Evolutionary conservation across 2,888 invertebrate genomes (phyloP), one percentile per base, ranked within the genome.

Genomic region (Bellardia pandia): DNA sequence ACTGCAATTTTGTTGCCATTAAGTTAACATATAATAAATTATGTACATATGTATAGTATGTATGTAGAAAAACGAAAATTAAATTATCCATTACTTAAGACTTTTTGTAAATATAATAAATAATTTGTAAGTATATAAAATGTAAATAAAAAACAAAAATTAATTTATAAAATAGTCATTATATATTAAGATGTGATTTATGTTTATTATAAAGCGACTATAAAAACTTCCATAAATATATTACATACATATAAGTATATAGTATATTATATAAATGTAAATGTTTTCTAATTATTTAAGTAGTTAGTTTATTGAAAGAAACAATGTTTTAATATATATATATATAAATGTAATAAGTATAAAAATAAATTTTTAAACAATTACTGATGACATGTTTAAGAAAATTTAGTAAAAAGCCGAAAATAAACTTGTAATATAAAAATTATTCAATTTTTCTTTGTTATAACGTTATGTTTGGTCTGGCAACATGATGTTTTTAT

Each of bases 1-100:
- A 81, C 33, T 75, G 68, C 66, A 79, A 83, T 80, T 82, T 76
- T 86, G 90, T 91, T 92, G 92, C 92, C 91, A 91, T 92, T 90
- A 89, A 88, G 87, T 72, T 81, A 56, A 23, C 16, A 56, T 23
- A 23, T 23, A 56, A 23, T 16, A 23, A 16, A 14, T 56, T 56
- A 23, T 56, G 56, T 56, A 56, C 16, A 53, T 37, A 3, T 48
- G 14, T 45, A 42, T 37, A 3, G 9, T 79, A 69, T 79, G 62
- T 33, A 74, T 37, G 60, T 23, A 68, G 48, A 66, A 74, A 51
- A 79, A 62, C 14, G 8, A 75, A n/a, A 64, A 56, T 16, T 45
- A 58, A 69, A 48, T 23, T 23, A 23, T 23, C 23, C 14, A 51
- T n/a, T 51, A 51, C 13, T 14, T 72, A 79, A 75, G 64, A 83